Percentiles rank a stretch among this genome's conserved stretches.
phyloP scores from a whole-genome alignment of 2,113 vertebrate genomes.

The Chloropsis cyanopogon region DNA sequence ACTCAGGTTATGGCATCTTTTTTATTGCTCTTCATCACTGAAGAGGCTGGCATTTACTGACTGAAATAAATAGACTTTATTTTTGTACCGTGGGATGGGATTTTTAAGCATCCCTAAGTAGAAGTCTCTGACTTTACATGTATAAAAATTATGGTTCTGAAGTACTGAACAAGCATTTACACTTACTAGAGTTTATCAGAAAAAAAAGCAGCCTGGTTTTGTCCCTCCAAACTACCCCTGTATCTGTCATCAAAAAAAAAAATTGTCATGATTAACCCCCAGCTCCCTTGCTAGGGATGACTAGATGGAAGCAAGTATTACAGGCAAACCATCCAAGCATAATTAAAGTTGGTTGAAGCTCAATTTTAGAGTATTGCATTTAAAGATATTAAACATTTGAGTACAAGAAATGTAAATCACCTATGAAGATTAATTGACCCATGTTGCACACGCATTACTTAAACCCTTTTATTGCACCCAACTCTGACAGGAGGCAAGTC shows the following conservation, averaged over 20 bases:
- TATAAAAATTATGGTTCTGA: background rate
- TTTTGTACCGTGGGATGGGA: background rate
- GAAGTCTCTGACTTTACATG: background rate
- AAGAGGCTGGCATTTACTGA: background rate
- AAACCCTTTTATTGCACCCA: background rate
- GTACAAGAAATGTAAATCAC: background rate
- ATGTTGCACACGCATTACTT: background rate
- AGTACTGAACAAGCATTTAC: background rate
- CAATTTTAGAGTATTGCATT: background rate
- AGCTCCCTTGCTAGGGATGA: background rate
- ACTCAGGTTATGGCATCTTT: background rate
- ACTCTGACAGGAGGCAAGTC: background rate
- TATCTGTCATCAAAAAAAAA: background rate
- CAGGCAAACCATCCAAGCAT: background rate
- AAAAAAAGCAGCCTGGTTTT: background rate
- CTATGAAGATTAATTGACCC: background rate
- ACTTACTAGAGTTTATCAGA: background rate
- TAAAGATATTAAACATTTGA: background rate
- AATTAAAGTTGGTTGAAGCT: background rate
- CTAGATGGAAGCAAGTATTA: background rate
- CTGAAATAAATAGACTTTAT: background rate
- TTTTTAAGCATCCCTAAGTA: background rate
- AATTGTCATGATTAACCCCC: background rate
- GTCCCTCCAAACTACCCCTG: background rate
- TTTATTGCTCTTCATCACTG: background rate